Conservation (phyloP, 2,888 invertebrate genomes). For the Tupiocoris notatus region DNA sequence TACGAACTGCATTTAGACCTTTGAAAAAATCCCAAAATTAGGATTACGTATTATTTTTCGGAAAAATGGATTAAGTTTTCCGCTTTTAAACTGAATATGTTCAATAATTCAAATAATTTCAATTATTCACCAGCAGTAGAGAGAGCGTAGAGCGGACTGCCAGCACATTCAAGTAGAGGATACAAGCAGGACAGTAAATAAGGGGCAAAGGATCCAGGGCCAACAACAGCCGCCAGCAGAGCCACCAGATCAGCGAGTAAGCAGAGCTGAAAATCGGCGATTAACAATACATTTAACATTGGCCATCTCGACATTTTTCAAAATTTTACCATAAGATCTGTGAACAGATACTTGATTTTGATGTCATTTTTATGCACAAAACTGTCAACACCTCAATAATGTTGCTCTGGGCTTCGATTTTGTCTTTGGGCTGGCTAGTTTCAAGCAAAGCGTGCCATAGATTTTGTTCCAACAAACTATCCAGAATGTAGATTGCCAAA, state of each 20-base stretch:
- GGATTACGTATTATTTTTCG: no score
- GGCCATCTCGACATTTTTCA: no score
- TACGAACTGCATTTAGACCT: constrained; percentile 46
- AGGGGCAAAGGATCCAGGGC: constrained; percentile 58
- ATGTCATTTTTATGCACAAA: no score
- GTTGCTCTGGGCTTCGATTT: background rate
- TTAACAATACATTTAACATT: no score
- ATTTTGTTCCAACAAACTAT: constrained; percentile 52
- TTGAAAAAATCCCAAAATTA: no score
- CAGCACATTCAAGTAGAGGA: constrained; percentile 66
- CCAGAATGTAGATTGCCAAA: constrained; percentile 48
- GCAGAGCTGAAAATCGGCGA: constrained; percentile 65
- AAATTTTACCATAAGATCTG: no score
- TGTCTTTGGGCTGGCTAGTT: background rate
- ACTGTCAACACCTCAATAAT: constrained; percentile 17
- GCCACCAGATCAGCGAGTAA: constrained; percentile 70
- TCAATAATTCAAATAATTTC: no score
- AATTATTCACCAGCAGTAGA: constrained; percentile 49
- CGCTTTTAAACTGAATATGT: no score
- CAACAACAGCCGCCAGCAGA: constrained; percentile 60
- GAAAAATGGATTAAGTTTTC: no score
- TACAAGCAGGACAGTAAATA: constrained; percentile 68
- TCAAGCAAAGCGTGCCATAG: constrained; percentile 5
- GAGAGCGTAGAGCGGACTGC: constrained; percentile 49
- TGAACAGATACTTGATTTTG: no score